phyloP scores from a whole-genome alignment of 1,140 invertebrate genomes.

The Drosophila kepulauana region DNA sequence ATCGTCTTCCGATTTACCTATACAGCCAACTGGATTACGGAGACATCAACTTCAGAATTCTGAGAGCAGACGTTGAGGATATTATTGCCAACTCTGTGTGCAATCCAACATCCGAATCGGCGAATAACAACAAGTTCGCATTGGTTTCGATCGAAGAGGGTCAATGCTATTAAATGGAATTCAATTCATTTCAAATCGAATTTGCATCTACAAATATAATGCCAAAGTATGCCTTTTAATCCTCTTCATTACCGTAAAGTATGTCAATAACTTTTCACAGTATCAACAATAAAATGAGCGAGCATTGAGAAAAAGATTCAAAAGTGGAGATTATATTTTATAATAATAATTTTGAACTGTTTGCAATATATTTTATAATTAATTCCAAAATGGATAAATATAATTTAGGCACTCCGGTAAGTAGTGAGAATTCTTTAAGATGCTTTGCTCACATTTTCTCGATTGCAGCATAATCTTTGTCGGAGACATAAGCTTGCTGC shows the following conservation, averaged over 20 bases:
- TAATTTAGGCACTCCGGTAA: not conserved
- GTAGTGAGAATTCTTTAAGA: not conserved
- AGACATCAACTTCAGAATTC: slow-evolving; percentile 90
- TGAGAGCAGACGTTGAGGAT: slow-evolving; percentile 87
- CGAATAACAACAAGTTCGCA: slow-evolving; percentile 31
- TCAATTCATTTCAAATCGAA: not conserved
- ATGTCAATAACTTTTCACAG: not conserved
- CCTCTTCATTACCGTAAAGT: not conserved
- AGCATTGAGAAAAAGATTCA: not conserved
- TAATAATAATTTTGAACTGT: not conserved
- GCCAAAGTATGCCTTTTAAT: not conserved
- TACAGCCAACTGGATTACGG: slow-evolving; percentile 88
- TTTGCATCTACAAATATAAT: not conserved
- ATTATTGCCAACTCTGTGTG: slow-evolving; percentile 89
- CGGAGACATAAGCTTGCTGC: not conserved
- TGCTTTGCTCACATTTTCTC: not conserved
- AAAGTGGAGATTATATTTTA: not conserved
- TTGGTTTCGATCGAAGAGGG: slow-evolving; percentile 63
- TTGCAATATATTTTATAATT: not conserved
- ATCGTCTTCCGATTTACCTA: slow-evolving; percentile 90
- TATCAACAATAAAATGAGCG: not conserved
- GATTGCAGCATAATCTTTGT: not conserved
- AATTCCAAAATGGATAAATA: not conserved
- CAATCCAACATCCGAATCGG: slow-evolving; percentile 85
- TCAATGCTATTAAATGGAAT: slow-evolving; percentile 62